A percentile compares a stretch with the other conserved stretches of the same genome.
phyloP scores from a whole-genome alignment of 2,888 invertebrate genomes.

The Polydrusus pterygomalis region DNA sequence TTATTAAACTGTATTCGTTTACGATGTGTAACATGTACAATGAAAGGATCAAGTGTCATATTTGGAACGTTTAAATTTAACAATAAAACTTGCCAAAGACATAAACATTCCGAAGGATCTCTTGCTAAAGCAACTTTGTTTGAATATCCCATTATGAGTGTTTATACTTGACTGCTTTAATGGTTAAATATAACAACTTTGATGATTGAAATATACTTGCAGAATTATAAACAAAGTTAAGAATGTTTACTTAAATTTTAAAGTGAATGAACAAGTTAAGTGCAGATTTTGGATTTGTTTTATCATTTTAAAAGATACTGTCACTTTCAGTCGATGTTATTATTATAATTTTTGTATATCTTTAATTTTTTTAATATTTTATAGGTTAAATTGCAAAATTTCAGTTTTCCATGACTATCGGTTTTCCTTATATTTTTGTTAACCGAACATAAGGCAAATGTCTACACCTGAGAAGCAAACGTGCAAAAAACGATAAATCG shows the following conservation, averaged over 20 bases:
- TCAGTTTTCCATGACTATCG: too few species aligned
- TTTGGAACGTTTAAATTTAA: background rate
- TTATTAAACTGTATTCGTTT: slow-evolving; percentile 9
- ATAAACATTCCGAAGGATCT: slow-evolving; percentile 40
- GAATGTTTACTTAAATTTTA: slow-evolving; percentile 29
- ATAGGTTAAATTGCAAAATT: too few species aligned
- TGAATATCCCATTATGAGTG: slow-evolving; percentile 41
- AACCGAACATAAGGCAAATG: too few species aligned
- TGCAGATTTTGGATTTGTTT: slow-evolving; percentile 1
- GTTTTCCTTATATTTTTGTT: too few species aligned
- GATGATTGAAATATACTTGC: slow-evolving; percentile 44
- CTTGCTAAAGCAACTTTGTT: slow-evolving; percentile 26
- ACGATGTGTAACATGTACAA: slow-evolving; percentile 11
- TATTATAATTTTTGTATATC: too few species aligned
- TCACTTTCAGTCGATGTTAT: too few species aligned
- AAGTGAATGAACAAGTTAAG: background rate
- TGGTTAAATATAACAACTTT: slow-evolving; percentile 37
- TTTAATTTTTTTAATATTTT: too few species aligned
- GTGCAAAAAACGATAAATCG: too few species aligned
- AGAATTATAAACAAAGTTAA: slow-evolving; percentile 40
- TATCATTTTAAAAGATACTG: background rate
- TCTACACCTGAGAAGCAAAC: too few species aligned
- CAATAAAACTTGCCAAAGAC: slow-evolving; percentile 42
- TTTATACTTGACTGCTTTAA: slow-evolving; percentile 37
- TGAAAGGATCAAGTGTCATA: slow-evolving; percentile 21